Evolutionary conservation across 1,140 invertebrate genomes (phyloP), one percentile per base, ranked within the genome.

Genomic region (Caenorhabditis remanei): DNA sequence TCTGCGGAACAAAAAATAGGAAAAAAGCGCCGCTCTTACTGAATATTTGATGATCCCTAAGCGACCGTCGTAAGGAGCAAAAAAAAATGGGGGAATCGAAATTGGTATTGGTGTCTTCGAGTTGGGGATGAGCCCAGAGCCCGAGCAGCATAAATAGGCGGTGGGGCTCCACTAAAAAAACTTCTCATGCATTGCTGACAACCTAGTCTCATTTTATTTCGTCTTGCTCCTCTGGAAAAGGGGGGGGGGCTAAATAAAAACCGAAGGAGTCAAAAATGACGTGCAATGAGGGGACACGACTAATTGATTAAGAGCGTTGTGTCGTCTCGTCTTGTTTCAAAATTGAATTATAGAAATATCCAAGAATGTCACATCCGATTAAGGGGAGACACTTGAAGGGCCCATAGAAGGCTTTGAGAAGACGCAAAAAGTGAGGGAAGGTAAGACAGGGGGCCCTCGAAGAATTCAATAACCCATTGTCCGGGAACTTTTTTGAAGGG

Each of bases 391-490:
- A n/a, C 43, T 40, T 32, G 32, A 79, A 43, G 46, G 8, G 46
- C 2, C 6, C 5, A 46, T 46, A 48, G 24, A n/a, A 50, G 13
- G 8, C n/a, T 21, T 50, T n/a, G n/a, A 32, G 16, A n/a, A 63
- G n/a, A 32, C 16, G 21, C 8, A 79, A 50, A 50, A 19, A 79
- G 53, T 4, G 6, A 6, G 71, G 43, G 19, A 75, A 46, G 43
- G 19, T 4, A 21, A 16, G n/a, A 19, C 19, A 63, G 71, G 71
- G 13, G 71, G 9, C 21, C 53, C 71, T 46, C 46, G 50, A 19
- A 79, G 53, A 79, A 79, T 79, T 79, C 71, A 79, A 79, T 79
- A 79, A 79, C n/a, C 71, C 53, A 79, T 79, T 79, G 71, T 79
- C 71, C 53, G 71, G 53, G 71, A 79, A 79, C 71, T 79, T 79